Evolutionary conservation across 2,888 invertebrate genomes (phyloP).

Genomic region (Philereme transversata): DNA sequence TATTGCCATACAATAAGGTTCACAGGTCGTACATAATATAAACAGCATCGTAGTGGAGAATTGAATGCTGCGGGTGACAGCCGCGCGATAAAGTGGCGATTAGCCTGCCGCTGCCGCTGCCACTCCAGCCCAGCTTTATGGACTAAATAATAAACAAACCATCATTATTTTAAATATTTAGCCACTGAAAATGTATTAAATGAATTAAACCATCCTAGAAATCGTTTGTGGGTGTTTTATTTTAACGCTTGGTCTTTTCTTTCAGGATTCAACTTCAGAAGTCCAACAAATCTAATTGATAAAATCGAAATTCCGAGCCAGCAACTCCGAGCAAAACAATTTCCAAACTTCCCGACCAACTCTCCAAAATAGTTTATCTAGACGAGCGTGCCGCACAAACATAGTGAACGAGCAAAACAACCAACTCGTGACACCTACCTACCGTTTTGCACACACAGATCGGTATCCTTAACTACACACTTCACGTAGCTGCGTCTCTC

Average conservation of each 20-base stretch:
- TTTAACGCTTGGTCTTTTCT: no score
- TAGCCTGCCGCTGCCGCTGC: constrained; percentile 68
- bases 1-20: constrained; percentile 28
- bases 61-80: constrained; percentile 64
- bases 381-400: constrained; percentile 64
- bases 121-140: constrained; percentile 42
- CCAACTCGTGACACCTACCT: constrained; percentile 72
- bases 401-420: constrained; percentile 68
- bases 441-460: constrained; percentile 74
- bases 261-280: constrained; percentile 16
- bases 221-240: not conserved
- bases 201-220: no score
- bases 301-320: constrained; percentile 63
- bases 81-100: constrained; percentile 68
- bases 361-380: constrained; percentile 76
- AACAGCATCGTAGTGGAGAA: constrained; percentile 35
- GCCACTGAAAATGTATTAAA: not conserved
- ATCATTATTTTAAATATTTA: constrained; percentile 1
- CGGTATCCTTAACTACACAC: constrained; percentile 79
- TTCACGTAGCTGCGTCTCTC: constrained; percentile 78
- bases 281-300: constrained; percentile 55
- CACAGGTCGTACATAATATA: constrained; percentile 31
- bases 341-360: constrained; percentile 62
- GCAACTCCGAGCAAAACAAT: constrained; percentile 66
- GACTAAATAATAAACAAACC: constrained; percentile 29